Evolutionary conservation across 2,113 vertebrate species (phyloP), one percentile per base, ranked within the genome.

Genomic region (Neodon shergylaensis): DNA sequence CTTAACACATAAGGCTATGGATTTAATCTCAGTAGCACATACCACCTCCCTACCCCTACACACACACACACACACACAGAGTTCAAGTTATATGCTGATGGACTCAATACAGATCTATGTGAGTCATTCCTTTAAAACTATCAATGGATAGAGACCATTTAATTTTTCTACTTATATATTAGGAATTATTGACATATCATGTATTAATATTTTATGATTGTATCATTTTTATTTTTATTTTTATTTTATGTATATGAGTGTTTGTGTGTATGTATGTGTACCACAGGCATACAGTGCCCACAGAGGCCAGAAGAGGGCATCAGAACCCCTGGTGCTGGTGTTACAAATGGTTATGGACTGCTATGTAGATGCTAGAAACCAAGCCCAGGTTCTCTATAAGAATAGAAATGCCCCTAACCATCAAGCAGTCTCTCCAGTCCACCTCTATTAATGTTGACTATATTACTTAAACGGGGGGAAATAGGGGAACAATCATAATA

Each of bases 101-200:
- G 28, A 83, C 54, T 91, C 94, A 88, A 86, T 78, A 77, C 16
- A 92, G 65, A 86, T 76, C 94, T 72, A 74, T 26, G 33, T 4
- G 54, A 83, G 22, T 86, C 61, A 65, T 66, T 49, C 17, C 63
- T 86, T 49, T 96, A 84, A 54, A n/a, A 44, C 79, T 93, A 88
- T 68, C 3, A 89, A 54, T 42, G 26, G 94, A 74, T 78, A 47
- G 22, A 19, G 5, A 36, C 26, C 21, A 66, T 91, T 95, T 94
- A 39, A 19, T 42, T 24, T 92, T 94, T 47, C n/a, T 76, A 44
- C 28, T 61, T 86, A 83, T n/a, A 54, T 58, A 70, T 78, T 77
- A 70, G 90, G 49, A 94, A 83, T 85, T 70, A 77, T 5, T 86
- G 31, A 16, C 14, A 86, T 87, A 79, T 88, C 1, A 31, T 61